Evolutionary conservation across 2,113 vertebrate species (phyloP).

Genomic region (Sturnus vulgaris): DNA sequence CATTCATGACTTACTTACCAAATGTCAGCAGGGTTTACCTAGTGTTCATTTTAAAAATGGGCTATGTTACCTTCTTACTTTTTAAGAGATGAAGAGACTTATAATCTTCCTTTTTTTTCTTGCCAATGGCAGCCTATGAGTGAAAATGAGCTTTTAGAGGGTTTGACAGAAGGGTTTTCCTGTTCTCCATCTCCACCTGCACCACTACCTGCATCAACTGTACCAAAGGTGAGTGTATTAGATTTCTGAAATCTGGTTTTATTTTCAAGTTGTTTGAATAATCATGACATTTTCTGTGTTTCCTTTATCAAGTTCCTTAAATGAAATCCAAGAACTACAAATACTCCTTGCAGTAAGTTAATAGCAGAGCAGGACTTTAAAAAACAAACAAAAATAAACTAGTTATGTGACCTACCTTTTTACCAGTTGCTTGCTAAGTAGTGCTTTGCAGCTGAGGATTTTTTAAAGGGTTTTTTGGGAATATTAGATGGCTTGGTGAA

Average conservation of each 20-base stretch:
- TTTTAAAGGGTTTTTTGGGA: neutral
- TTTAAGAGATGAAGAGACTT: neutral
- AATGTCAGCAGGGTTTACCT: neutral
- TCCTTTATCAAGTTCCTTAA: neutral
- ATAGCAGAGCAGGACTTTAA: neutral
- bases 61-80: neutral
- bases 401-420: neutral
- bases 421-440: neutral
- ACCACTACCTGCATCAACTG: neutral
- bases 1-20: neutral
- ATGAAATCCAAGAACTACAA: neutral
- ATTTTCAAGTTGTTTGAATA: neutral
- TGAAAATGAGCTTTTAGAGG: conserved; percentile 68
- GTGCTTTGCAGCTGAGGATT: neutral
- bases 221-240: neutral
- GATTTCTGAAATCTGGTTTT: neutral
- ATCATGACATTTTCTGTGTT: neutral
- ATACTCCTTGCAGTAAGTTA: neutral
- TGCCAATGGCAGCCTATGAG: conserved; percentile 62
- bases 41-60: neutral
- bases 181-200: conserved; percentile 5
- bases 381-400: neutral
- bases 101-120: neutral
- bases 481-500: neutral
- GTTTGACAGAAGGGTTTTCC: conserved; percentile 70